These are phyloP conservation scores for Trichogramma evanescens DNA, from an alignment of 2,888 invertebrate genomes.

Conservation along the genomic window DNA sequence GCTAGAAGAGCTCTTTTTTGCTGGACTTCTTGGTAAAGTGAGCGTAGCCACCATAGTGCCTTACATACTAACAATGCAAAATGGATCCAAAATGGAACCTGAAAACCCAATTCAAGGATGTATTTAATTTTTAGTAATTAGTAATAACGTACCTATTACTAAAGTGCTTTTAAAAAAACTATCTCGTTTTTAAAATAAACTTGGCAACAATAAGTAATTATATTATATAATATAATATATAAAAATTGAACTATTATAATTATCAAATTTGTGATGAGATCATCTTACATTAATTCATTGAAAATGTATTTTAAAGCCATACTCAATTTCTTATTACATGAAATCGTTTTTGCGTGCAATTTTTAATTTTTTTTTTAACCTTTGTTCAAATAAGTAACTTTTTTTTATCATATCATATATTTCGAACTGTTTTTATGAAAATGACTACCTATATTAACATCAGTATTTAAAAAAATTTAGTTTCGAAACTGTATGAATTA, in stretches of 20 bases:
- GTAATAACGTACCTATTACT: slow-evolving; percentile 10
- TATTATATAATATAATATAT: background rate
- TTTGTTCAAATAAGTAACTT: background rate
- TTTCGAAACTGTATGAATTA: too few species aligned
- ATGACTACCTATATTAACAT: background rate
- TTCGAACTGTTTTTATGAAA: background rate
- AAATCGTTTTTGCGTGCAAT: background rate
- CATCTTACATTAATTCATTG: background rate
- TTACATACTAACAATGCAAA: slow-evolving; percentile 65
- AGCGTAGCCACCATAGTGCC: slow-evolving; percentile 94
- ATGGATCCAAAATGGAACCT: slow-evolving; percentile 43
- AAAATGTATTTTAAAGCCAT: too few species aligned
- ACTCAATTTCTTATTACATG: too few species aligned
- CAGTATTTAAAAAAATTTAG: background rate
- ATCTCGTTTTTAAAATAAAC: slow-evolving; percentile 3
- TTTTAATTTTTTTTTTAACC: background rate
- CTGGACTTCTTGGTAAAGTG: slow-evolving; percentile 83
- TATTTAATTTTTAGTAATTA: slow-evolving; percentile 23
- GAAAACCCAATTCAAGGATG: slow-evolving; percentile 43
- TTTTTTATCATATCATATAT: background rate
- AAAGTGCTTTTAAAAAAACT: background rate
- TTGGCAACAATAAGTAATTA: slow-evolving; percentile 14
- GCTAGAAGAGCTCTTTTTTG: slow-evolving; percentile 87
- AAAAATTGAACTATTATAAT: background rate
- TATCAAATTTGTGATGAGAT: background rate